Evolutionary conservation across 2,797 vertebrate genomes (phyloP), one percentile per base, ranked within the genome.

Genomic region (Thaleichthys pacificus): DNA sequence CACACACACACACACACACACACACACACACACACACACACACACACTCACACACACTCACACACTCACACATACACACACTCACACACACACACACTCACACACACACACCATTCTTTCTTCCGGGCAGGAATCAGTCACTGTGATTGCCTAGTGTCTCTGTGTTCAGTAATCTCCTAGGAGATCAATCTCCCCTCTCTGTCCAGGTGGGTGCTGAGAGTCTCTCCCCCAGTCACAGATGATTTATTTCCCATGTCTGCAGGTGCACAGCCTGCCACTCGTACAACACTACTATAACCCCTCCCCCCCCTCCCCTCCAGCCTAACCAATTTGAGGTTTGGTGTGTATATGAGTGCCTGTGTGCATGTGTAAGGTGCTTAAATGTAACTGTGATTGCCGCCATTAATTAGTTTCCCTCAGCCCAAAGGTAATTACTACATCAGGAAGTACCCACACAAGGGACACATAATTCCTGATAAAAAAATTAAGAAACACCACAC

Each of bases 31-130:
- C 49, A 68, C 22, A 26, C 42, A 49, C 65, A 67, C 47, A 67
- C 65, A 24, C 49, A 68, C 49, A 68, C 22, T 17, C 42, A 49
- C 65, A 67, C 47, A 67, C 65, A 24, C 49, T 57, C 49, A 68
- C 22, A 26, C 42, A 49, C 65, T 54, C 47, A 67, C 65, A 24
- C 24, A 24, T 14, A 3, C 5, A 28, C 49, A 21, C 67, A 58
- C 49, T 17, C 64, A 66, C 65, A 66, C 19, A 66, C 42, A 66
- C 64, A 66, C 30, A 49, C n/a, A 66, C 65, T 54, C 65, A 51
- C 65, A 62, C 26, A 62, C 58, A 24, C 58, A 61, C 22, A 19
- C 61, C 15, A 15, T 24, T 4, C 2, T 63, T 32, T 28, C 61
- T 63, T 63, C 26, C 61, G 61, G 61, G 26, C 61, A 63, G 26